These are phyloP conservation scores for Dermatemys mawii DNA, from an alignment of 2,113 vertebrate species.

Conservation along the genomic window DNA sequence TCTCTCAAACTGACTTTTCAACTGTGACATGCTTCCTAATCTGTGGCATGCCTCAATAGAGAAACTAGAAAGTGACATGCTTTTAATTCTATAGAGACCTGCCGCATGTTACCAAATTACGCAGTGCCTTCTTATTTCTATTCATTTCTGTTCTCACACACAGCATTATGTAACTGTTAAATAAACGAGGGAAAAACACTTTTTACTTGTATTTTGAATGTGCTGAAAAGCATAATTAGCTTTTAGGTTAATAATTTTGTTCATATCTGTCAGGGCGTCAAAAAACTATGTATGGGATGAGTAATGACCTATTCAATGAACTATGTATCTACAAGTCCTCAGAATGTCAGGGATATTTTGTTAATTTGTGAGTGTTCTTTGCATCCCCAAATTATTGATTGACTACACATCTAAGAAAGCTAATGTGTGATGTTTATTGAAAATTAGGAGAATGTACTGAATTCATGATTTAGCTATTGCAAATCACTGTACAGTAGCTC, in stretches of 20 bases:
- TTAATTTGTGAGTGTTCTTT: not conserved
- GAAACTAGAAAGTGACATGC: not conserved
- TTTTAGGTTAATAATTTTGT: not conserved
- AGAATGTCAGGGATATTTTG: not conserved
- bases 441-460: not conserved
- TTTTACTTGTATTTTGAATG: not conserved
- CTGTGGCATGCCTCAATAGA: not conserved
- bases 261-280: not conserved
- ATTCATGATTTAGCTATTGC: not conserved
- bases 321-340: not conserved
- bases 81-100: fast-evolving
- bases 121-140: not conserved
- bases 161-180: not conserved
- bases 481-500: not conserved
- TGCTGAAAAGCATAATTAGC: not conserved
- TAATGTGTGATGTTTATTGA: not conserved
- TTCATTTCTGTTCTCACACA: not conserved
- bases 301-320: not conserved
- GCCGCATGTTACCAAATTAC: not conserved
- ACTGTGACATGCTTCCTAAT: not conserved
- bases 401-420: not conserved
- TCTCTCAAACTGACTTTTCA: not conserved
- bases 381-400: not conserved
- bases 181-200: not conserved
- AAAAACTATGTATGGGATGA: not conserved